Evolutionary conservation across 2,888 invertebrate species (phyloP).

Genomic region (Mycalesis mineus): DNA sequence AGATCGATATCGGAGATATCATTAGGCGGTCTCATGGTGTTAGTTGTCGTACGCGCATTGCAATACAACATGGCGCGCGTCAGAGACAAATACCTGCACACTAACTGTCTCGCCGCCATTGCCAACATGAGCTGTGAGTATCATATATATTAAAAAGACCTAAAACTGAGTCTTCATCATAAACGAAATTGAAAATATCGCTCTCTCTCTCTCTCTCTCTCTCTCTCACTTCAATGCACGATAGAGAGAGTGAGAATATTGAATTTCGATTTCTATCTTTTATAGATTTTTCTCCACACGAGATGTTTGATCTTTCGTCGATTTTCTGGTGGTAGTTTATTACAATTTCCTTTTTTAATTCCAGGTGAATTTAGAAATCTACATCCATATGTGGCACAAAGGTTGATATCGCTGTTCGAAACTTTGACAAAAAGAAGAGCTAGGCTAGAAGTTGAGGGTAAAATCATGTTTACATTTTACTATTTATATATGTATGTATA

Average conservation of each 20-base stretch:
- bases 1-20: conserved; percentile 94
- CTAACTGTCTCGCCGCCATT: conserved; percentile 97
- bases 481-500: no score
- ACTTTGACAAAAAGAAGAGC: conserved; percentile 92
- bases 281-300: no score
- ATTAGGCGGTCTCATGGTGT: conserved; percentile 93
- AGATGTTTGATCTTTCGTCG: no score
- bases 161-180: no score
- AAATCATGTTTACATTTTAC: neutral
- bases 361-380: conserved; percentile 89
- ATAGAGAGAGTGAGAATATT: no score
- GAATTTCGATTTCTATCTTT: no score
- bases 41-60: conserved; percentile 97
- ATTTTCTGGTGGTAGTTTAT: no score
- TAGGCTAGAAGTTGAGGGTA: conserved; percentile 79
- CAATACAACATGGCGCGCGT: conserved; percentile 98
- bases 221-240: no score
- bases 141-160: no score
- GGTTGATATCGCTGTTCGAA: conserved; percentile 93
- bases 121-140: conserved; percentile 96
- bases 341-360: neutral
- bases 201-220: no score
- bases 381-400: conserved; percentile 97
- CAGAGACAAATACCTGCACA: conserved; percentile 98
- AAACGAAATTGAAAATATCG: no score